These are phyloP conservation scores for Macrocentrus cingulum DNA, from an alignment of 1,140 invertebrate genomes.

Conservation along the genomic window DNA sequence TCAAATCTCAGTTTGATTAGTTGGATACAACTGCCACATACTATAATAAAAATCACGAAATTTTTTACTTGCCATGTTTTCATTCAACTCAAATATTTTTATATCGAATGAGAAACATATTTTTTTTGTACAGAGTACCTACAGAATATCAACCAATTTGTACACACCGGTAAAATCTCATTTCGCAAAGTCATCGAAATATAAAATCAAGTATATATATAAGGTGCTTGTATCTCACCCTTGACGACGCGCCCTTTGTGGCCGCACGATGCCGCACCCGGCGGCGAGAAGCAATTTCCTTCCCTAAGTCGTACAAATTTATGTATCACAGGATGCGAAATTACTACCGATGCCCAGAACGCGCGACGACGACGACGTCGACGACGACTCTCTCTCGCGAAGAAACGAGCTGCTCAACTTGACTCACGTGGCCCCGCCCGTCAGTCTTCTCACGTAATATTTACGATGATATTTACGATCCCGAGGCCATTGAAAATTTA, in stretches of 20 bases:
- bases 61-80: no score
- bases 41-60: no score
- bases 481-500: slow-evolving; percentile 13
- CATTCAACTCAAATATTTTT: no score
- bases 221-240: neutral
- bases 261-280: neutral
- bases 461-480: slow-evolving; percentile 12
- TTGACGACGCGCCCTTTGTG: neutral
- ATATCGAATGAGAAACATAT: no score
- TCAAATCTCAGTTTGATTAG: no score
- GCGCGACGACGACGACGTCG: no score
- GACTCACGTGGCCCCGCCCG: neutral
- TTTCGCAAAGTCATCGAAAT: no score
- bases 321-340: slow-evolving; percentile 14
- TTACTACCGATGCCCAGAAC: neutral
- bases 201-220: neutral
- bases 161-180: slow-evolving; percentile 11
- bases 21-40: no score
- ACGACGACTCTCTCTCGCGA: neutral
- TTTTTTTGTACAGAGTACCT: no score
- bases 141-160: no score
- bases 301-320: neutral
- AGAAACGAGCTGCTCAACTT: slow-evolving; percentile 5
- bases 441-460: slow-evolving; percentile 10
- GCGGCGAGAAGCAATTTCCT: slow-evolving; percentile 6